These are phyloP conservation scores for Rana temporaria DNA, from an alignment of 2,113 vertebrate genomes.

Conservation along the genomic window DNA sequence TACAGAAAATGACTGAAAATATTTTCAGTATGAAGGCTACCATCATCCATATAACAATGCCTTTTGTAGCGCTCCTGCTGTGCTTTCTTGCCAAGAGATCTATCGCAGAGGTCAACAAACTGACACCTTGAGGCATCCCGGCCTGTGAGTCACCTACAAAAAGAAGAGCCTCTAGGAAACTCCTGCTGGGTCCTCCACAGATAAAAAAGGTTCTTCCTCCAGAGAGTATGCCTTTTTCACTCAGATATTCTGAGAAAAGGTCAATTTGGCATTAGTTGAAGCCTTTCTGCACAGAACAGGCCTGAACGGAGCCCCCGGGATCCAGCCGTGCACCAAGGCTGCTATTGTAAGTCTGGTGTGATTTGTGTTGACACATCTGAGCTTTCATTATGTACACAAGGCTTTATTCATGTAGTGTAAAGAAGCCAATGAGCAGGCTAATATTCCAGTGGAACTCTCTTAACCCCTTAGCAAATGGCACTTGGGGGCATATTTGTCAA, in stretches of 20 bases:
- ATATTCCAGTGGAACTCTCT: neutral
- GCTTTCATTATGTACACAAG: constrained; percentile 30
- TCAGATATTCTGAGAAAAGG: constrained; percentile 42
- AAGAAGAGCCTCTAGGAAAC: constrained; percentile 16
- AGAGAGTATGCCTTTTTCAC: constrained; percentile 16
- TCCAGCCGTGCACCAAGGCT: neutral
- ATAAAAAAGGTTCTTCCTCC: constrained; percentile 25
- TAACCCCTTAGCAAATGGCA: constrained; percentile 3
- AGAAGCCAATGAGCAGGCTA: constrained; percentile 9
- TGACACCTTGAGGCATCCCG: constrained; percentile 10
- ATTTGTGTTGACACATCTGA: constrained; percentile 46
- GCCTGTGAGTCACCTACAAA: constrained; percentile 24
- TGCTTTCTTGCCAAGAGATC: constrained; percentile 3
- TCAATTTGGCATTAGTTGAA: constrained; percentile 37
- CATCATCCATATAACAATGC: neutral
- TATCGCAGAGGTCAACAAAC: neutral
- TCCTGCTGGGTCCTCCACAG: constrained; percentile 31
- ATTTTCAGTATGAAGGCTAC: neutral
- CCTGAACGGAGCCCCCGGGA: constrained; percentile 31
- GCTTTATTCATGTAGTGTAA: constrained; percentile 7
- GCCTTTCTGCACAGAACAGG: constrained; percentile 9
- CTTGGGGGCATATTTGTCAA: neutral
- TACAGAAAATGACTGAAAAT: neutral
- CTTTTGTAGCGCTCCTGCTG: neutral
- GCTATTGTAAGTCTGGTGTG: constrained; percentile 32